Base-by-base conservation (phyloP, 2,797 vertebrate genomes). In the Tarsius wallacei region DNA sequence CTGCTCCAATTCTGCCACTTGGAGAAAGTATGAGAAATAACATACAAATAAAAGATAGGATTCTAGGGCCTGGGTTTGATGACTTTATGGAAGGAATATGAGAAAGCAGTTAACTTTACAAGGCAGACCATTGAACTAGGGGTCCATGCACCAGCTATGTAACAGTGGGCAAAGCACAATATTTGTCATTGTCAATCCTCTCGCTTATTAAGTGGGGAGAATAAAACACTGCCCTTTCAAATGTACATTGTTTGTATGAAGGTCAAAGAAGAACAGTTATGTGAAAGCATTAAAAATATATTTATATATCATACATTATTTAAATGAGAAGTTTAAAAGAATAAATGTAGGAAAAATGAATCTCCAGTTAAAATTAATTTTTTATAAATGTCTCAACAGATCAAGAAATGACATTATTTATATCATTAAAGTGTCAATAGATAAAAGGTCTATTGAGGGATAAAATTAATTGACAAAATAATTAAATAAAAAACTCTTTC, bases 211-310 rank as follows among this genome's bases (percentile, higher is more conserved):
- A 83, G 28, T 42, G 28, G 17, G 1, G 10, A 83, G 51, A 82
- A 85, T 31, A 42, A 93, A 57, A 28, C 47, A 88, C 7, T 42
- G 31, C 7, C 21, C 2, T 85, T 84, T 84, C 89, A 77, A 76
- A 55, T 21, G 13, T n/a, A 36, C 3, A 77, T 17, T 87, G 47
- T 5, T 64, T 57, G 33, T 42, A 17, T 68, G 57, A 80, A 87
- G 64, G 28, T 51, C 16, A 68, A 89, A 94, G 36, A 47, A 86
- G 14, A 82, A 55, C 2, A 89, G 17, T 53, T 94, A 47, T 7
- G 5, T 64, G 47, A 91, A 68, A 95, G 24, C 28, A 74, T 81
- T 91, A 95, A 89, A 95, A 84, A 51, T 84, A 51, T 49, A 61
- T 71, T 81, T 82, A 77, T 4, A 71, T 33, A 26, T 51, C 36